A percentile compares a stretch with the other conserved stretches of the same genome.
Conservation (phyloP, 1,140 invertebrate species). For the Tetramorium alpestre region DNA sequence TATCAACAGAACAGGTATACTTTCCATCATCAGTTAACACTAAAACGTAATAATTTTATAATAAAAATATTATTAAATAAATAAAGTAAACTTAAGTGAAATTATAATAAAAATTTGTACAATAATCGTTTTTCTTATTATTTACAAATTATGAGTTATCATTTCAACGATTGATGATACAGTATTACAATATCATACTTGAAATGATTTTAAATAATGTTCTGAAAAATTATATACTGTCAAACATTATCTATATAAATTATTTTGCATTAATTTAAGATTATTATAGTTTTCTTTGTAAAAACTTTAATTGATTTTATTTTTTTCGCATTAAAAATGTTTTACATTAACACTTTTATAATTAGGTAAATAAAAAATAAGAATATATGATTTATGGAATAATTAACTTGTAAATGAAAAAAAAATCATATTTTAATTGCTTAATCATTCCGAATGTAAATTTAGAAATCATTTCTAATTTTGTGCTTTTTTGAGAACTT, state of each 20-base stretch:
- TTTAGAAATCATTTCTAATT: not conserved
- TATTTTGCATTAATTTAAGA: not conserved
- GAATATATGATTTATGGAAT: not conserved
- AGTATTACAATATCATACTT: too few species aligned
- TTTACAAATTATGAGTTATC: not conserved
- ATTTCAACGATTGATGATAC: not conserved
- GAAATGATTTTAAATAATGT: not conserved
- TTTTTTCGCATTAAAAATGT: not conserved
- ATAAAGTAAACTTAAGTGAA: not conserved
- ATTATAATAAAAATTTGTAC: not conserved
- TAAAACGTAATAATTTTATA: conserved; percentile 9
- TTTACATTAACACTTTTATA: not conserved
- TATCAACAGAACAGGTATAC: not conserved
- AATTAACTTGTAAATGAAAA: not conserved
- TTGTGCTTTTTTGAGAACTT: not conserved
- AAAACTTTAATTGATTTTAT: not conserved
- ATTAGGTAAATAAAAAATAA: not conserved
- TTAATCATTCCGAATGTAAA: not conserved
- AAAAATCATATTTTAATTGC: not conserved
- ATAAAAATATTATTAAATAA: conserved; percentile 1
- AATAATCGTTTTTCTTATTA: not conserved
- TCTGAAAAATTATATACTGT: not conserved
- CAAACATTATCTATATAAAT: not conserved
- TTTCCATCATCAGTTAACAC: not conserved
- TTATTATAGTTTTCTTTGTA: not conserved